These are phyloP conservation scores for Drosophila colorata DNA, from an alignment of 2,888 invertebrate genomes.

Conservation along the genomic window DNA sequence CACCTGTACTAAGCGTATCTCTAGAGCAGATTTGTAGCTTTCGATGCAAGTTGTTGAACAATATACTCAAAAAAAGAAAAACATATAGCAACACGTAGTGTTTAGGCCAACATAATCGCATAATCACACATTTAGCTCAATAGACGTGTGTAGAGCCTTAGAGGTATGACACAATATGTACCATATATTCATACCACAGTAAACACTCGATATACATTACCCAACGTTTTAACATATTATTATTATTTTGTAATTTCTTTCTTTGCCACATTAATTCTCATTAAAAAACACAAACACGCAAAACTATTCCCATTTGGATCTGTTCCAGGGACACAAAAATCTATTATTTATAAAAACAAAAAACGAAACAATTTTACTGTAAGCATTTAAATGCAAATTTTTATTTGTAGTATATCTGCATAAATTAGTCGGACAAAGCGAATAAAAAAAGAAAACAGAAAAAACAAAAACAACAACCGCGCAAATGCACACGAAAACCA, in stretches of 20 bases:
- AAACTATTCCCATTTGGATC: slow-evolving; percentile 41
- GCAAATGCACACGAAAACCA: slow-evolving; percentile 51
- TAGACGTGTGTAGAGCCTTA: slow-evolving; percentile 38
- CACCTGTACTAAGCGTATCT: slow-evolving; percentile 33
- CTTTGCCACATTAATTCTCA: slow-evolving; percentile 45
- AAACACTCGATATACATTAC: slow-evolving; percentile 10
- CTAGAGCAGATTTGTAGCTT: slow-evolving; percentile 38
- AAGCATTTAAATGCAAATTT: slow-evolving; percentile 75
- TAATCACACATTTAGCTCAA: slow-evolving; percentile 24
- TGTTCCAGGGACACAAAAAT: slow-evolving; percentile 48
- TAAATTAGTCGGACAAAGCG: slow-evolving; percentile 60
- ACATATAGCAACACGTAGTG: slow-evolving; percentile 43
- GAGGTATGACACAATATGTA: slow-evolving; percentile 51
- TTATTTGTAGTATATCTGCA: slow-evolving; percentile 69
- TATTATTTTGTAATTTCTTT: slow-evolving; percentile 1
- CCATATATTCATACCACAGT: slow-evolving; percentile 18
- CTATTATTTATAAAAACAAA: slow-evolving; percentile 64
- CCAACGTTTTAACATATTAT: not conserved
- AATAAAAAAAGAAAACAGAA: slow-evolving; percentile 12
- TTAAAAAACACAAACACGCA: slow-evolving; percentile 24
- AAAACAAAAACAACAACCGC: not conserved
- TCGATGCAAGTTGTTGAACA: slow-evolving; percentile 2
- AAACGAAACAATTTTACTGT: slow-evolving; percentile 48
- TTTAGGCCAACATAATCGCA: slow-evolving; percentile 49
- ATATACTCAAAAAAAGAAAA: slow-evolving; percentile 16